Evolutionary conservation across 2,113 vertebrate genomes (phyloP).

Genomic region (Spilogale gracilis): DNA sequence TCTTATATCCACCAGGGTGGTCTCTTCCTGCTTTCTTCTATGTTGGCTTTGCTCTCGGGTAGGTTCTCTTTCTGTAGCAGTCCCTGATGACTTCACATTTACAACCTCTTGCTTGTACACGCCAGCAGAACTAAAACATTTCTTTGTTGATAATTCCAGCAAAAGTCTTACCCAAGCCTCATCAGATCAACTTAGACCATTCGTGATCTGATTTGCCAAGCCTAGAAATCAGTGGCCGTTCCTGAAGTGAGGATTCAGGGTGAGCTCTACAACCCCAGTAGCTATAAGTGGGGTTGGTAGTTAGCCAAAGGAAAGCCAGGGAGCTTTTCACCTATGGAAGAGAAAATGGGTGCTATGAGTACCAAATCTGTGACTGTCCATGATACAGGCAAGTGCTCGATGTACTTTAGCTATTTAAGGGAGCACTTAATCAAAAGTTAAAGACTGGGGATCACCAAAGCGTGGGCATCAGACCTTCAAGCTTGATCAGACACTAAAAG

Average conservation of each 20-base stretch:
- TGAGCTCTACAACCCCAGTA: neutral
- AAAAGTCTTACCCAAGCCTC: neutral
- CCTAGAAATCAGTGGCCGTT: neutral
- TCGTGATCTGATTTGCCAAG: neutral
- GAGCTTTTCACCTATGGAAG: neutral
- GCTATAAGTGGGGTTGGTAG: too few species aligned
- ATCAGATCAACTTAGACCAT: neutral
- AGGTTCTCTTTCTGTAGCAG: neutral
- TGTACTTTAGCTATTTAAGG: neutral
- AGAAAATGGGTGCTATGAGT: neutral
- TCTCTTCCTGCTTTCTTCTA: neutral
- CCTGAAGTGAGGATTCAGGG: neutral
- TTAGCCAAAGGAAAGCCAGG: neutral
- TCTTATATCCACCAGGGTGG: neutral
- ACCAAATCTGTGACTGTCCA: accelerated
- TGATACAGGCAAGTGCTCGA: too few species aligned
- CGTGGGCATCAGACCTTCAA: neutral
- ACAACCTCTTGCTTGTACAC: neutral
- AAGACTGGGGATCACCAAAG: neutral
- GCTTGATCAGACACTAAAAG: neutral
- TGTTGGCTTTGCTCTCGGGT: neutral
- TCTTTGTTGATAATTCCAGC: neutral
- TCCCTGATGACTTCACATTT: neutral
- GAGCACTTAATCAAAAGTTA: neutral
- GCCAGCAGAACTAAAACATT: neutral